Percentiles rank a stretch among this genome's conserved stretches.
Evolutionary conservation across 2,113 vertebrate species (phyloP).

Genomic region (Mus spicilegus): DNA sequence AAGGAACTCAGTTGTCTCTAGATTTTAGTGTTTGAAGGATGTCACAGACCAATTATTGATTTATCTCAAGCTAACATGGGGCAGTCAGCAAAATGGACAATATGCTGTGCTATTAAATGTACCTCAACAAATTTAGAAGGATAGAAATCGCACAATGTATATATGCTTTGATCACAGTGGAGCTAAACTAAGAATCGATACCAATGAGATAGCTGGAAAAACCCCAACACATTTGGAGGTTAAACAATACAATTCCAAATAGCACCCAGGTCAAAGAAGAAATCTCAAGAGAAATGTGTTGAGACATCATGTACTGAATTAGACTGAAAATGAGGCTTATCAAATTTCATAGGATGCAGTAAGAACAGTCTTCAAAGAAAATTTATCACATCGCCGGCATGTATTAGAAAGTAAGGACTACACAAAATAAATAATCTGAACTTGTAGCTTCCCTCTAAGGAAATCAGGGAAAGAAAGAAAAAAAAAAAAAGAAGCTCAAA

Average conservation of each 20-base stretch:
- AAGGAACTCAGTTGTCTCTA: neutral
- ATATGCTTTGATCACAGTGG: neutral
- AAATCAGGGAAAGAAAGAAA: neutral
- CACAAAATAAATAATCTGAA: conserved; percentile 37
- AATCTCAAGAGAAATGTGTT: neutral
- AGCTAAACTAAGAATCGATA: neutral
- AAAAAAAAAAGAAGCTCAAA: conserved; percentile 57
- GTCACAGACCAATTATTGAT: neutral
- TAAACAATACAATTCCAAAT: neutral
- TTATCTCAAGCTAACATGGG: neutral
- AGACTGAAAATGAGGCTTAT: conserved; percentile 1
- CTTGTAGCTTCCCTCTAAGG: conserved; percentile 2
- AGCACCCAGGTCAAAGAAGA: neutral
- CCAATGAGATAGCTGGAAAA: neutral
- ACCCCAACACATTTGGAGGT: neutral
- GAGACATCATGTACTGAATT: neutral
- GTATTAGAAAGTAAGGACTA: neutral
- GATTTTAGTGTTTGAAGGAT: neutral
- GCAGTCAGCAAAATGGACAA: neutral
- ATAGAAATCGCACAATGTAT: neutral
- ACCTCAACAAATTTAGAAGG: neutral
- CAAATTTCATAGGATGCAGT: neutral
- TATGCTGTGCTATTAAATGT: neutral
- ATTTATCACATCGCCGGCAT: neutral
- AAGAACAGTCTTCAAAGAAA: neutral